These are phyloP conservation scores for Harmothoe impar DNA, from an alignment of 2,888 invertebrate species.

Conservation along the genomic window DNA sequence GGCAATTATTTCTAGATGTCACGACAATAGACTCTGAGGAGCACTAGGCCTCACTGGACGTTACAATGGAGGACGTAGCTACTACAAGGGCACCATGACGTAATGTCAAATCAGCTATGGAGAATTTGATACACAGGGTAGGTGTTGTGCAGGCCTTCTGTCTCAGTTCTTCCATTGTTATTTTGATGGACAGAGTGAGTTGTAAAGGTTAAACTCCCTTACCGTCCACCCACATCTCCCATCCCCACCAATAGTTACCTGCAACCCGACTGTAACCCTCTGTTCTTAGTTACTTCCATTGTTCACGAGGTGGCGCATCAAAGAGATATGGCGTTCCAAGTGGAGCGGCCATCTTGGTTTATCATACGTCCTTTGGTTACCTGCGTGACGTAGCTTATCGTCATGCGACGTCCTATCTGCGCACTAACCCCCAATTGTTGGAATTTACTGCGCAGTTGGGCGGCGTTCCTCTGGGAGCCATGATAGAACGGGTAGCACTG, in stretches of 20 bases:
- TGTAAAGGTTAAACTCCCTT: background rate
- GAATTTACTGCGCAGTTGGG: conserved; percentile 14
- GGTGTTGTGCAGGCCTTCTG: background rate
- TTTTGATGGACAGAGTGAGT: background rate
- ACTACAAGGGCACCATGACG: background rate
- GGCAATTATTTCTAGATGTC: background rate
- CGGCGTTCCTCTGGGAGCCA: background rate
- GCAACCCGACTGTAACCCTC: background rate
- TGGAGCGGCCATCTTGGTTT: background rate
- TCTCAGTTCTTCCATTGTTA: background rate
- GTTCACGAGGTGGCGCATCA: background rate
- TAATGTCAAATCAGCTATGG: background rate
- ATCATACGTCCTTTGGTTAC: conserved; percentile 26
- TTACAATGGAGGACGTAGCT: background rate
- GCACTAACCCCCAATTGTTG: background rate
- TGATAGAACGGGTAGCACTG: background rate
- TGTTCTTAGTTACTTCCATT: background rate
- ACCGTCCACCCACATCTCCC: background rate
- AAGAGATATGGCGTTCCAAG: background rate
- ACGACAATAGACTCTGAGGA: background rate
- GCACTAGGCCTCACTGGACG: background rate
- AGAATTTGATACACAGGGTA: background rate
- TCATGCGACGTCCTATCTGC: conserved; percentile 4
- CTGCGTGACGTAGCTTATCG: conserved; percentile 5
- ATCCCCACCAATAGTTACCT: background rate